Evolutionary conservation across 2,797 vertebrate genomes (phyloP), one percentile per base, ranked within the genome.

Genomic region (Phrynocephalus forsythii): DNA sequence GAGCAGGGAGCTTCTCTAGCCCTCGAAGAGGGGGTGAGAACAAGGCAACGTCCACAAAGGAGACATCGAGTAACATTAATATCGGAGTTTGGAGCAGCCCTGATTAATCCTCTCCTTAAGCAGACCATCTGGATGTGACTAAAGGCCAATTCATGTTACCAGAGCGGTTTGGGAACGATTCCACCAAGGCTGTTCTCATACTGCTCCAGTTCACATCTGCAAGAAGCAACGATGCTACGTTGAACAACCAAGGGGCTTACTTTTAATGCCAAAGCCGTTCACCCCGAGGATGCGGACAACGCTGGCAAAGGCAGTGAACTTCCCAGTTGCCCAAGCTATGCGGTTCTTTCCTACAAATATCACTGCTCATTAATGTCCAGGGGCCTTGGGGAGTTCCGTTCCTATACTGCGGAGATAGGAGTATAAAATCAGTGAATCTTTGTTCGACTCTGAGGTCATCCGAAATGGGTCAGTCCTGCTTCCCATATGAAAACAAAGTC

Each of bases 1-100:
- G 30, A 66, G 90, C 82, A 92, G 89, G 88, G 88, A 79, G 86
- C 56, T 73, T 8, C 48, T 22, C 60, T 26, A 33, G 56, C 78
- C 78, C 38, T 60, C 75, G 33, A 75, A 84, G 18, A 33, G 79
- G 44, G 18, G 67, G 30, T 22, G n/a, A 83, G 26, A 82, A 50
- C 22, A 82, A 82, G 38, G 18, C 28, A 20, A 5, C 20, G 6
- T 28, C 50, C 15, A 82, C 67, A 60, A 83, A 22, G 52, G 75
- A 84, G 24, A 18, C 83, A 84, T 30, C 30, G 72, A 75, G 52
- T 56, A 84, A 75, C 71, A 60, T 75, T 84, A 63, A 71, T 75
- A 84, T 44, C 71, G 28, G 16, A 75, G 52, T 75, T 84, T 30
- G 56, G 75, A 75, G 52, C 52, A 60, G 33, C 38, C n/a, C 83